Base-by-base conservation (phyloP, 2,113 vertebrate genomes). In the Callaeas wilsoni region DNA sequence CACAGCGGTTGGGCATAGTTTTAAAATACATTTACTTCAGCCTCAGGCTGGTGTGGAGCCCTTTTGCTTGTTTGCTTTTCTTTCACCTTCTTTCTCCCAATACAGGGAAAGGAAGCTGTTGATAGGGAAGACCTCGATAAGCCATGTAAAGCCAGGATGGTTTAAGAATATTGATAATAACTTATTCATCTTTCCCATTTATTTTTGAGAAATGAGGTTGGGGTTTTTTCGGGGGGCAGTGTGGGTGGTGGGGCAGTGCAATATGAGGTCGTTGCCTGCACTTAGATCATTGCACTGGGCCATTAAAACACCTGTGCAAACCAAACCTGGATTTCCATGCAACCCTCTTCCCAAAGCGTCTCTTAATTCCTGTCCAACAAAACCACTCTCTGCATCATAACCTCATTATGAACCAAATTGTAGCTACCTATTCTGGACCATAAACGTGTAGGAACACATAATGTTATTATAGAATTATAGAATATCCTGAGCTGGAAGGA, bases 11-110 rank as follows among this genome's bases (percentile, higher is more conserved):
- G 82, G 80, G 63, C 84, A 87, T 60, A 82, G 50, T 75, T 94
- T 96, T 90, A 84, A 97, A 97, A 92, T 71, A 70, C n/a, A 81
- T 96, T 96, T 92, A 62, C 62, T 94, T 96, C 81, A 70, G 90
- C 95, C 93, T 89, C 73, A 84, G 79, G 94, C 86, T 90, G 75
- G 7, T 17, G 52, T 84, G 52, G 53, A 89, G 57, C 44, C 35
- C 91, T 95, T 82, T 91, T 90, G 29, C 77, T 95, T 77, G 62
- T 85, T 97, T 87, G 41, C 60, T 97, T 83, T 96, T 73, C 67
- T 87, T 92, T 96, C 53, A 94, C 67, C 57, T 88, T 85, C 60
- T 57, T 49, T 62, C 70, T 92, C 35, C 47, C 47, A 47, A 1
- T 56, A 56, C 7, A 56, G 62, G 49, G 88, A 81, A 96, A 96